Evolutionary conservation across 2,113 vertebrate genomes (phyloP).

Genomic region (Callorhinus ursinus): DNA sequence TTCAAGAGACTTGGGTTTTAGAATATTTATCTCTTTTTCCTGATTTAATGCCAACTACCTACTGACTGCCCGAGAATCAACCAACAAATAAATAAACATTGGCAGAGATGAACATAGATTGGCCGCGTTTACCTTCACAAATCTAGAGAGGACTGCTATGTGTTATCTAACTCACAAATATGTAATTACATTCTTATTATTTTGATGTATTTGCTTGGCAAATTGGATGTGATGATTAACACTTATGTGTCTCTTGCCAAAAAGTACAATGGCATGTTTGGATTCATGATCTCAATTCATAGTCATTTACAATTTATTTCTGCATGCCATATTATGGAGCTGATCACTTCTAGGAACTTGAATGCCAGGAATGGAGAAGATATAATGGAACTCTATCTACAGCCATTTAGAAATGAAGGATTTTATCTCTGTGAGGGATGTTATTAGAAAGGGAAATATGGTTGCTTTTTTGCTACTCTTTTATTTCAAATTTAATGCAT

Average conservation of each 20-base stretch:
- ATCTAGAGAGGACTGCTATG: neutral
- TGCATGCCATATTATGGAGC: neutral
- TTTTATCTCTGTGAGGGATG: neutral
- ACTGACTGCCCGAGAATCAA: conserved; percentile 4
- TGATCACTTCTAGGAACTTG: neutral
- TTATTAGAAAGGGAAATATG: neutral
- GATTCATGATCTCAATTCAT: neutral
- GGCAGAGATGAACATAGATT: neutral
- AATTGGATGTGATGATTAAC: conserved; percentile 19
- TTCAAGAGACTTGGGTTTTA: neutral
- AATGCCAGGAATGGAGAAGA: neutral
- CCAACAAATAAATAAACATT: conserved; percentile 30
- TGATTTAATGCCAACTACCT: conserved; percentile 33
- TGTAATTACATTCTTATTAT: neutral
- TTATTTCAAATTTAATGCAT: neutral
- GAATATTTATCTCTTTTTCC: conserved; percentile 30
- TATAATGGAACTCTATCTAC: neutral
- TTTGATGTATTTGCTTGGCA: conserved; percentile 48
- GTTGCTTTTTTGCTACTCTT: neutral
- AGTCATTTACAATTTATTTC: neutral
- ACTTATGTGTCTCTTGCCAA: conserved; percentile 31
- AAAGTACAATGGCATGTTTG: neutral
- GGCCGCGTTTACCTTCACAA: neutral
- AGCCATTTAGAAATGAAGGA: neutral
- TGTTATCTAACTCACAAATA: neutral